Percentiles rank a stretch among this genome's conserved stretches.
phyloP scores from a whole-genome alignment of 2,888 invertebrate genomes.

The Tanytarsus gracilentus region DNA sequence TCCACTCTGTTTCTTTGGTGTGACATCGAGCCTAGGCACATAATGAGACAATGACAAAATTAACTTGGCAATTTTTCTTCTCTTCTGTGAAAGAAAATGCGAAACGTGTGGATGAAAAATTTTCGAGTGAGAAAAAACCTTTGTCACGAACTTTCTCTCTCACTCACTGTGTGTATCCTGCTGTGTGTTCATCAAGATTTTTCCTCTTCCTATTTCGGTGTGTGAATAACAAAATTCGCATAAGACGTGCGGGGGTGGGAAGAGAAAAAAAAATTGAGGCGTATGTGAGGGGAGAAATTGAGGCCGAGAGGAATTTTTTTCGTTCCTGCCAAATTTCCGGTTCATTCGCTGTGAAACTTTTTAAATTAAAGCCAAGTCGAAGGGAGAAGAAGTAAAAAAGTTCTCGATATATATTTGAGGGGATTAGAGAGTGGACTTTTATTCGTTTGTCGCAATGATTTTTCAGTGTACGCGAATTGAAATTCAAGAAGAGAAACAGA shows the following conservation, averaged over 20 bases:
- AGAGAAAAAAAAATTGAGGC: slow-evolving; percentile 3
- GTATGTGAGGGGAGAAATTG: not conserved
- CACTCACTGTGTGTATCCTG: too few species aligned
- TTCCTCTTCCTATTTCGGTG: not conserved
- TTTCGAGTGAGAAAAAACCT: not conserved
- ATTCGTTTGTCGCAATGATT: too few species aligned
- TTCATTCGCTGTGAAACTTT: too few species aligned
- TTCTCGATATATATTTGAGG: too few species aligned
- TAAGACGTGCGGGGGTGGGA: not conserved
- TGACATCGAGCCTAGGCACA: not conserved
- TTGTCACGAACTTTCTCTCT: slow-evolving; percentile 8
- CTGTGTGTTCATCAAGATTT: slow-evolving; percentile 19
- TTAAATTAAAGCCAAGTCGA: too few species aligned
- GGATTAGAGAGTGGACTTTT: too few species aligned
- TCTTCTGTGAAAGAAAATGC: not conserved
- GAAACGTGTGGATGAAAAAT: not conserved
- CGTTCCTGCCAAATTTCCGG: too few species aligned
- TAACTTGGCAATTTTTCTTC: not conserved
- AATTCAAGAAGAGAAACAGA: too few species aligned
- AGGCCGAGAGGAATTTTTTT: too few species aligned
- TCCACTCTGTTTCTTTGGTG: not conserved
- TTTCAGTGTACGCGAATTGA: too few species aligned
- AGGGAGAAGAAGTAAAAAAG: too few species aligned
- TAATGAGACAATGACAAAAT: slow-evolving; percentile 3
- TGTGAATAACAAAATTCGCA: not conserved